Evolutionary conservation across 2,888 invertebrate genomes (phyloP).

Genomic region (Chloroclysta siterata): DNA sequence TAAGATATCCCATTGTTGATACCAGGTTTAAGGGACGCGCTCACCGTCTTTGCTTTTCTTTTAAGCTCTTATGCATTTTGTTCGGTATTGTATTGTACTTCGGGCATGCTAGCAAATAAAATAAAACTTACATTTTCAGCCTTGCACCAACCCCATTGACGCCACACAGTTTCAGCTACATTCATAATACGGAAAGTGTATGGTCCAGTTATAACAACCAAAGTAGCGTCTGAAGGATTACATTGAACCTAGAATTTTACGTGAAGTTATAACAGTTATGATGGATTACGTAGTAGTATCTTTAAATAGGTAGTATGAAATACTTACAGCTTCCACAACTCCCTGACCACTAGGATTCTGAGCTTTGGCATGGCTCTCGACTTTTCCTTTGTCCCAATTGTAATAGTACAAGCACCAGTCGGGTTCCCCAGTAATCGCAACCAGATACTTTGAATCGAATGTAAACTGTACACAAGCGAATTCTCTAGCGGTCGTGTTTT

Average conservation of each 20-base stretch:
- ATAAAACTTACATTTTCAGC: slow-evolving; percentile 85
- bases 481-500: slow-evolving; percentile 85
- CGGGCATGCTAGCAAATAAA: neutral
- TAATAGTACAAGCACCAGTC: slow-evolving; percentile 93
- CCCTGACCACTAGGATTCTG: slow-evolving; percentile 89
- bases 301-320: neutral
- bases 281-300: neutral
- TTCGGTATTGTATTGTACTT: neutral
- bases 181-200: slow-evolving; percentile 90
- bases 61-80: neutral
- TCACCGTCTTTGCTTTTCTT: neutral
- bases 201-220: slow-evolving; percentile 87
- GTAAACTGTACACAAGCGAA: slow-evolving; percentile 91
- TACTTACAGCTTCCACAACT: slow-evolving; percentile 81
- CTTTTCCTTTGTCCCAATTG: slow-evolving; percentile 92
- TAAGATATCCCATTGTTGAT: neutral
- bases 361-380: slow-evolving; percentile 90
- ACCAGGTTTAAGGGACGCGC: neutral
- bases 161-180: slow-evolving; percentile 91
- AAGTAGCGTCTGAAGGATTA: slow-evolving; percentile 91
- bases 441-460: slow-evolving; percentile 91
- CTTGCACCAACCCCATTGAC: slow-evolving; percentile 93
- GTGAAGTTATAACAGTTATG: too few species aligned
- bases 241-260: slow-evolving; percentile 86
- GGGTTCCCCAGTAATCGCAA: slow-evolving; percentile 92